Evolutionary conservation across 2,113 vertebrate genomes (phyloP).

Genomic region (Alligator mississippiensis): DNA sequence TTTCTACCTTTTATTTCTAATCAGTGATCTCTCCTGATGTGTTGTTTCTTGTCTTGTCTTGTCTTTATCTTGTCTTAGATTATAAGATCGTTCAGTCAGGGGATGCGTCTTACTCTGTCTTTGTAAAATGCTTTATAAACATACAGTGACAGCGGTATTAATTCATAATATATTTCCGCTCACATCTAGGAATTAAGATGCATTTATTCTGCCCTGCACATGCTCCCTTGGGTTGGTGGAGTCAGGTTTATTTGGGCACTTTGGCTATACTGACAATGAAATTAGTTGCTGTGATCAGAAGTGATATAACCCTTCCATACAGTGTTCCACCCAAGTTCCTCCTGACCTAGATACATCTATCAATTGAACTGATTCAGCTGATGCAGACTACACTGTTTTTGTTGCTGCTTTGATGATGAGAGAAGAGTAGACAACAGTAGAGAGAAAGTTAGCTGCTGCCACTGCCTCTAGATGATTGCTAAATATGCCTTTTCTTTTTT

Average conservation of each 20-base stretch:
- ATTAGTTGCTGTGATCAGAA: conserved; percentile 23
- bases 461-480: not conserved
- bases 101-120: conserved; percentile 53
- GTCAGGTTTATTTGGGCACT: conserved; percentile 30
- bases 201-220: conserved; percentile 36
- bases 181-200: conserved; percentile 32
- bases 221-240: not conserved
- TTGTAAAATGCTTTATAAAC: conserved; percentile 68
- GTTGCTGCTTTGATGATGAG: not conserved
- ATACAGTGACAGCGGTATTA: conserved; percentile 43
- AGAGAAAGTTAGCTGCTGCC: not conserved
- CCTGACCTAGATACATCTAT: conserved; percentile 19
- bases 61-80: conserved; percentile 61
- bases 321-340: not conserved
- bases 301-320: not conserved
- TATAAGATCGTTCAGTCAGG: conserved; percentile 62
- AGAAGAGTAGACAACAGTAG: not conserved
- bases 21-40: conserved; percentile 70
- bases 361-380: not conserved
- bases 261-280: conserved; percentile 21
- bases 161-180: conserved; percentile 58
- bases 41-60: conserved; percentile 70
- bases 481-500: not conserved
- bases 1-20: conserved; percentile 68
- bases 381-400: not conserved